Evolutionary conservation across 1,140 invertebrate species (phyloP).

Genomic region (Hypothenemus hampei): DNA sequence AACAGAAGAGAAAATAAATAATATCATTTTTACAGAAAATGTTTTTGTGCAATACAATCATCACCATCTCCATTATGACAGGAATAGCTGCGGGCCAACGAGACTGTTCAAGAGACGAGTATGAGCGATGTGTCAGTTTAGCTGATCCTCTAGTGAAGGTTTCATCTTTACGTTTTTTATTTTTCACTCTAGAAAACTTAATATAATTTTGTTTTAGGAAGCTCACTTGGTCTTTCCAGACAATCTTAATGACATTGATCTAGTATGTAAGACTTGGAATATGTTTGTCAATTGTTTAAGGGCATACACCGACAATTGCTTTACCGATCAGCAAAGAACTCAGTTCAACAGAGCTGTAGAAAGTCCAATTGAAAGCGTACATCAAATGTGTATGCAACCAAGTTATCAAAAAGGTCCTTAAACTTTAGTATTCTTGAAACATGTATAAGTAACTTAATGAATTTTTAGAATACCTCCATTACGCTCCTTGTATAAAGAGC

Average conservation of each 20-base stretch:
- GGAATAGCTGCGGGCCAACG: constrained; percentile 5
- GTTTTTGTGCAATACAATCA: constrained; percentile 29
- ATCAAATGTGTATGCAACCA: constrained; percentile 55
- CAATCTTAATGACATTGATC: constrained; percentile 55
- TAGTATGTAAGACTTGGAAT: constrained; percentile 56
- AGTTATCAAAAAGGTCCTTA: constrained; percentile 54
- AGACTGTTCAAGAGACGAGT: constrained; percentile 50
- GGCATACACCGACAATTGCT: constrained; percentile 54
- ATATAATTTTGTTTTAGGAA: constrained; percentile 36
- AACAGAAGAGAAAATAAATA: neutral
- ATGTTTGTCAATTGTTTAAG: constrained; percentile 55
- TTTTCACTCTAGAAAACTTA: neutral
- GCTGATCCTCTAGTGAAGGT: constrained; percentile 54
- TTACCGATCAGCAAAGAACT: constrained; percentile 50
- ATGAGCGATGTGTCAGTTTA: constrained; percentile 51
- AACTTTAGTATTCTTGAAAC: constrained; percentile 8
- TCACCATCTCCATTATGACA: constrained; percentile 11
- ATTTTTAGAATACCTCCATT: constrained; percentile 54
- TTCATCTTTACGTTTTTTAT: neutral
- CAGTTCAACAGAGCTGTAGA: constrained; percentile 57
- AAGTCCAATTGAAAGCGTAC: constrained; percentile 53
- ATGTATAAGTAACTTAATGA: constrained; percentile 3
- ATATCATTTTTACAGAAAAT: constrained; percentile 13
- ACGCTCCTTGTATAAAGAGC: constrained; percentile 56
- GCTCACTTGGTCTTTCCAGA: constrained; percentile 56